These are phyloP conservation scores for Leucopsar rothschildi DNA, from an alignment of 2,113 vertebrate genomes.

Conservation along the genomic window DNA sequence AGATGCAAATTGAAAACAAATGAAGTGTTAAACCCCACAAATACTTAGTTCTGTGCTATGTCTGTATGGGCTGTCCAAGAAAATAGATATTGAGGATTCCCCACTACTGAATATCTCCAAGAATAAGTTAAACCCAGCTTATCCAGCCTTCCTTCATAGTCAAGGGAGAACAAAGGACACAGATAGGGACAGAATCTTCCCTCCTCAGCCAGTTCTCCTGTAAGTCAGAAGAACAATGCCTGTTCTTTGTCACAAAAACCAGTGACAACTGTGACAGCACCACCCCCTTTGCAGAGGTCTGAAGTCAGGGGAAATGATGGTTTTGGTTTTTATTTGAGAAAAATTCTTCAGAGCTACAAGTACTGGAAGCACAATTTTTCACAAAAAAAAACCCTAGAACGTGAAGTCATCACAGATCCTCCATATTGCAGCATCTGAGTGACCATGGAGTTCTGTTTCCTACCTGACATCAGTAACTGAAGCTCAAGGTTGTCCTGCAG, in stretches of 20 bases:
- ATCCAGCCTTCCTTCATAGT: neutral
- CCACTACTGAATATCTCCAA: neutral
- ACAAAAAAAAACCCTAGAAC: neutral
- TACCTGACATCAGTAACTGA: neutral
- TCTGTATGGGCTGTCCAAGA: neutral
- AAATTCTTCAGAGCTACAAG: neutral
- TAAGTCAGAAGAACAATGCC: neutral
- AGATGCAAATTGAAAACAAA: neutral
- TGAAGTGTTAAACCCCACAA: neutral
- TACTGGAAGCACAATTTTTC: neutral
- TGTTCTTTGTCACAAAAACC: neutral
- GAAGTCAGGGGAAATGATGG: neutral
- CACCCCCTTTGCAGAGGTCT: neutral
- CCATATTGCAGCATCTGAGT: neutral
- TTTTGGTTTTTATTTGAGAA: neutral
- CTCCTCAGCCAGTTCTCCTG: neutral
- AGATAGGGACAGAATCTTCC: neutral
- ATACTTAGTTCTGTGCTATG: neutral
- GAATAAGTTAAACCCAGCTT: neutral
- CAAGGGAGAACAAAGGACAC: neutral
- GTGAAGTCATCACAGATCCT: neutral
- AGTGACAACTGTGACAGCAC: neutral
- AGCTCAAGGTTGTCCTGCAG: neutral
- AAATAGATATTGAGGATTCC: neutral
- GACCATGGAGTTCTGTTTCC: neutral